Percentiles rank a stretch among this genome's conserved stretches.
Conservation (phyloP, 1,140 invertebrate genomes). For the Trichonephila clavipes region DNA sequence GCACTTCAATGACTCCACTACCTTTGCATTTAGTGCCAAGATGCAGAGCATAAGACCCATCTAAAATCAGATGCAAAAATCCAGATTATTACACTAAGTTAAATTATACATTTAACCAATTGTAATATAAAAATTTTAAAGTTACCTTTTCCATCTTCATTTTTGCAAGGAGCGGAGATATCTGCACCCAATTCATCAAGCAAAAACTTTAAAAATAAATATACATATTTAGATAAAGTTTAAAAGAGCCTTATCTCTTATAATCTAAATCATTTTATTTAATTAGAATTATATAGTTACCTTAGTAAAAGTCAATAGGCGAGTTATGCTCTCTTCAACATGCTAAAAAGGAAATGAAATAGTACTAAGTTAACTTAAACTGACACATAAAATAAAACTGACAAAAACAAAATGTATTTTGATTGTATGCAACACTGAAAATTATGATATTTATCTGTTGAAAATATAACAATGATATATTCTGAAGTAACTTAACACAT, state of each 20-base stretch:
- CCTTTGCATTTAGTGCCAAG: constrained; percentile 79
- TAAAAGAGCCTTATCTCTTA: neutral
- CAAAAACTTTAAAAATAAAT: constrained; percentile 78
- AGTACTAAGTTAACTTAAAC: neutral
- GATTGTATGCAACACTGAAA: no score
- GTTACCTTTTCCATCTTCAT: constrained; percentile 65
- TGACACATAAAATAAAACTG: no score
- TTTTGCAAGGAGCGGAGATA: constrained; percentile 78
- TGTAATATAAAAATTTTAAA: neutral
- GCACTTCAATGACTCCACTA: constrained; percentile 78
- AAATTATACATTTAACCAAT: neutral
- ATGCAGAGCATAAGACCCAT: constrained; percentile 80
- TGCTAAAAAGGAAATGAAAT: neutral
- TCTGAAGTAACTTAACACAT: no score
- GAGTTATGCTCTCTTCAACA: constrained; percentile 69
- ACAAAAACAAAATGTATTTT: no score
- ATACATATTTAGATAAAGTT: neutral
- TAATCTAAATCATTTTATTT: constrained; percentile 45
- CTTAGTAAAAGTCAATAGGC: constrained; percentile 76
- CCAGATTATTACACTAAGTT: no score
- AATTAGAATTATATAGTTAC: constrained; percentile 58
- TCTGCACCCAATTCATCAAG: constrained; percentile 80
- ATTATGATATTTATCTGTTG: no score
- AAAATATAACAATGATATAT: no score
- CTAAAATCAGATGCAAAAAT: constrained; percentile 74